A percentile compares a stretch with the other conserved stretches of the same genome.
Conservation (phyloP, 2,113 vertebrate species). For the Xyliphius kryptos region DNA sequence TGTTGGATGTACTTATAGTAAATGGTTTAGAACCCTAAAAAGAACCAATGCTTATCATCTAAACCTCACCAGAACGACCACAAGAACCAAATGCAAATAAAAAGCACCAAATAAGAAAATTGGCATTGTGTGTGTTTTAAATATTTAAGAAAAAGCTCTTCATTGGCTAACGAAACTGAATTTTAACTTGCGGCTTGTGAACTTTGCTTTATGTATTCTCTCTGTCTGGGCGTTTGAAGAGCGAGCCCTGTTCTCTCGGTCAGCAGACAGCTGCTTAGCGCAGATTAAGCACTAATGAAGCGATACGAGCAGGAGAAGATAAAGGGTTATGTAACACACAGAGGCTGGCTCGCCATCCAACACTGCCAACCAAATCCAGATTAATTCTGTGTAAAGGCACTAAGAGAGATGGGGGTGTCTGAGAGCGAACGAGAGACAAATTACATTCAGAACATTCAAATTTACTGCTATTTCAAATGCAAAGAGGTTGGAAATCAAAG, state of each 20-base stretch:
- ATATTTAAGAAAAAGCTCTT: too few species aligned
- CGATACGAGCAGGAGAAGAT: conserved; percentile 35
- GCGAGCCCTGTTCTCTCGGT: conserved; percentile 25
- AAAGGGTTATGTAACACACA: conserved; percentile 69
- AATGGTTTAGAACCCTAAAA: too few species aligned
- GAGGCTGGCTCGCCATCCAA: conserved; percentile 61
- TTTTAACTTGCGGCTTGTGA: background rate
- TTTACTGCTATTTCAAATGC: background rate
- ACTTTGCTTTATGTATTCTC: conserved; percentile 2
- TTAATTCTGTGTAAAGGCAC: conserved; percentile 52
- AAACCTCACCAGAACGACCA: too few species aligned
- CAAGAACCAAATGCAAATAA: too few species aligned
- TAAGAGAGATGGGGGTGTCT: background rate
- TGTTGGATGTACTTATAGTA: too few species aligned
- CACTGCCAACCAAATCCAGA: conserved; percentile 68
- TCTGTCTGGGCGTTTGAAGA: conserved; percentile 8
- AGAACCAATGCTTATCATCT: too few species aligned
- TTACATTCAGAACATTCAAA: background rate
- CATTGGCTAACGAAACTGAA: background rate
- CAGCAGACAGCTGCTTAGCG: conserved; percentile 62
- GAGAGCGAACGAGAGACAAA: background rate
- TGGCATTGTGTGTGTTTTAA: too few species aligned
- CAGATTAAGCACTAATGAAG: conserved; percentile 71
- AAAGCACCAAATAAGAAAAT: too few species aligned
- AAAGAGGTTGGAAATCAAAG: background rate